These are phyloP conservation scores for Decapterus maruadsi DNA, from an alignment of 2,797 vertebrate species.

Conservation along the genomic window DNA sequence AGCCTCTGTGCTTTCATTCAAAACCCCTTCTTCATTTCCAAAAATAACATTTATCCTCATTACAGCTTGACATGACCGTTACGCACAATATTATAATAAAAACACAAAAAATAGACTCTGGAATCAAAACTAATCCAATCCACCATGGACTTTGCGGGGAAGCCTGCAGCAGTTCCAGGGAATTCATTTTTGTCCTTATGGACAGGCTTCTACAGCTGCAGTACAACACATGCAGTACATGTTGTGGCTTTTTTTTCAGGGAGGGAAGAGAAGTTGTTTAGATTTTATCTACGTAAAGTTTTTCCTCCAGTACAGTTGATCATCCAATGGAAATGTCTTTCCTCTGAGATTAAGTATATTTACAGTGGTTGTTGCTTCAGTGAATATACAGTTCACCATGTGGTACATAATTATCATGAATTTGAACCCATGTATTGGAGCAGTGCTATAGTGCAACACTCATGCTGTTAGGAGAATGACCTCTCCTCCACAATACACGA, in stretches of 20 bases:
- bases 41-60: background rate
- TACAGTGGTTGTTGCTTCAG: background rate
- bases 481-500: background rate
- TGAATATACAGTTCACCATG: too few species aligned
- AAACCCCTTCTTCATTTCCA: background rate
- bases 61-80: background rate
- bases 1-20: background rate
- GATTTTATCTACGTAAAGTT: background rate
- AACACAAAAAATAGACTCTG: background rate
- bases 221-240: background rate
- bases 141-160: background rate
- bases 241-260: background rate
- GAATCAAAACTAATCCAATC: background rate
- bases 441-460: slow-evolving; percentile 1
- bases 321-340: background rate
- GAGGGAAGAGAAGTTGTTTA: background rate
- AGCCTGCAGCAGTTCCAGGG: background rate
- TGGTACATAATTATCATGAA: background rate
- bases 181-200: background rate
- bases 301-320: background rate
- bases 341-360: background rate
- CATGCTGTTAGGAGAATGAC: background rate
- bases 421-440: background rate
- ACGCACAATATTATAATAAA: background rate
- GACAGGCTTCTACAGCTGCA: slow-evolving; percentile 2